These are phyloP conservation scores for Brenthis hecate DNA, from an alignment of 2,888 invertebrate species.

Conservation along the genomic window DNA sequence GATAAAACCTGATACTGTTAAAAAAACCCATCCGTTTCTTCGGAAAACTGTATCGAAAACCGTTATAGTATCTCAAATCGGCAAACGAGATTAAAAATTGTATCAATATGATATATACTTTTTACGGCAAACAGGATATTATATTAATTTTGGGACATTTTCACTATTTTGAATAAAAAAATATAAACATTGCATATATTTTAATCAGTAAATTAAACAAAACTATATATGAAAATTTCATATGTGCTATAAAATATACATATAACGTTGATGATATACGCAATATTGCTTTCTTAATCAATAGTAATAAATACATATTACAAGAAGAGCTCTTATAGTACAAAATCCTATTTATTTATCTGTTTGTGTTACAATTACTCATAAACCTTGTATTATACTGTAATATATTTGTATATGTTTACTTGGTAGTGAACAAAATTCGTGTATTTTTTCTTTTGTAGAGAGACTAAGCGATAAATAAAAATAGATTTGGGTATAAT, in stretches of 20 bases:
- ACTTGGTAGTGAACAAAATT: conserved; percentile 37
- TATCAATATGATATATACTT: not conserved
- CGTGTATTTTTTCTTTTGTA: conserved; percentile 74
- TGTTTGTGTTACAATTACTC: conserved; percentile 44
- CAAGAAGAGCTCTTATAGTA: conserved; percentile 44
- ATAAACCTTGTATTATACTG: conserved; percentile 15
- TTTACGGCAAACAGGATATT: too few relatives aligned
- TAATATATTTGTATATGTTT: conserved; percentile 33
- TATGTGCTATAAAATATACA: not conserved
- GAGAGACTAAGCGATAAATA: conserved; percentile 71
- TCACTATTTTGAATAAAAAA: not conserved
- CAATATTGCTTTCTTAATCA: conserved; percentile 11
- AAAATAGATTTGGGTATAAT: conserved; percentile 63
- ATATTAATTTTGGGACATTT: too few relatives aligned
- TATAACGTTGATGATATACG: conserved; percentile 3
- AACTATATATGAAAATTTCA: not conserved
- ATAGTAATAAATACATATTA: not conserved
- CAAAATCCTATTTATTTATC: conserved; percentile 39
- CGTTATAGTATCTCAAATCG: too few relatives aligned
- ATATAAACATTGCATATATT: too few relatives aligned
- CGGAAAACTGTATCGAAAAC: too few relatives aligned
- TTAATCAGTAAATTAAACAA: not conserved
- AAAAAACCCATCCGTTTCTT: too few relatives aligned
- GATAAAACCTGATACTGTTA: too few relatives aligned
- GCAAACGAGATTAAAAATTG: too few relatives aligned